Conservation (phyloP, 2,113 vertebrate genomes). For the Heteronetta atricapilla region DNA sequence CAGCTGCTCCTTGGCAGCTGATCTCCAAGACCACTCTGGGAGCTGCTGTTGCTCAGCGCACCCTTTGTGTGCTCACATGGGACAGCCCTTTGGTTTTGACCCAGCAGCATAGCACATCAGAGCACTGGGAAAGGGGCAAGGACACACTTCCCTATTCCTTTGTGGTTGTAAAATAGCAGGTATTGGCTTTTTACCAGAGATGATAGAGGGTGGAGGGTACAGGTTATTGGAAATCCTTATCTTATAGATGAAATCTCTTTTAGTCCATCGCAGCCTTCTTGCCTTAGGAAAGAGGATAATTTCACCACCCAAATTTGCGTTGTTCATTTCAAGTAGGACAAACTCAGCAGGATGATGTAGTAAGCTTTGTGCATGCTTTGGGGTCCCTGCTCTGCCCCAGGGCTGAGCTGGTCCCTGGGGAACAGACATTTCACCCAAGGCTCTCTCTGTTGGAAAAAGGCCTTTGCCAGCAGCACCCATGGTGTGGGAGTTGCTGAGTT, state of each 20-base stretch:
- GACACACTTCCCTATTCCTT: not conserved
- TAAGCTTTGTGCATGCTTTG: not conserved
- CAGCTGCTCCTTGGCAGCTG: not conserved
- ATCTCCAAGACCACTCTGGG: not conserved
- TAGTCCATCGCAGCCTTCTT: not conserved
- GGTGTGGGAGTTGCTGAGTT: not conserved
- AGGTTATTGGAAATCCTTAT: not conserved
- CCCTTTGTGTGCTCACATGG: rapidly evolving
- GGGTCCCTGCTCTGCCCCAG: not conserved
- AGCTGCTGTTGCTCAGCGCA: not conserved
- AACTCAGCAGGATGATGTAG: not conserved
- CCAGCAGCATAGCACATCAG: not conserved
- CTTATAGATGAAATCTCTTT: not conserved
- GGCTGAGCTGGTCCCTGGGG: not conserved
- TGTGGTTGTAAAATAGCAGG: not conserved
- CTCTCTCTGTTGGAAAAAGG: not conserved
- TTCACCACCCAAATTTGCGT: not conserved
- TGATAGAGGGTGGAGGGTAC: not conserved
- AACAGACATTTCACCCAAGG: not conserved
- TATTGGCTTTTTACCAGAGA: not conserved
- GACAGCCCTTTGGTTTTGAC: not conserved
- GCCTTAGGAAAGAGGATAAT: not conserved
- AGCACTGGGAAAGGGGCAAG: not conserved
- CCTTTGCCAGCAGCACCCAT: rapidly evolving
- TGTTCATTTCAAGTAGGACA: not conserved